Evolutionary conservation across 2,113 vertebrate species (phyloP), one percentile per base, ranked within the genome.

Genomic region (Spea bombifrons): DNA sequence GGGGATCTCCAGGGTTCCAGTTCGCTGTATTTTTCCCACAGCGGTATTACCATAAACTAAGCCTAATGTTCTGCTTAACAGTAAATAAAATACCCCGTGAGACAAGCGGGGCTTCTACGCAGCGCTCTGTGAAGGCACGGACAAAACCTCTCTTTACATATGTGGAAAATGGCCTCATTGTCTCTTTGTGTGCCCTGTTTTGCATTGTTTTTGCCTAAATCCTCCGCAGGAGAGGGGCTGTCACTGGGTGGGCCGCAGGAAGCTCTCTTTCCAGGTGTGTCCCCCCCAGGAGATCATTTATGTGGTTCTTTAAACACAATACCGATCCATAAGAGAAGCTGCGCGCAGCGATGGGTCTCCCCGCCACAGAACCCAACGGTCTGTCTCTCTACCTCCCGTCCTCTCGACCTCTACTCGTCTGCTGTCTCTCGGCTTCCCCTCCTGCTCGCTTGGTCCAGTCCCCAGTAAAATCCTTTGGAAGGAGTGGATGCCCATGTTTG

Each of bases 151-250:
- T 13, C 61, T 64, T 64, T 64, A 64, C 13, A 64, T 64, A 64
- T 64, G n/a, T 17, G 71, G 59, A 49, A 65, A 75, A 75, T 64
- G 61, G 73, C 15, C 45, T 12, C 61, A 65, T 75, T 75, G 73
- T 65, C 53, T 53, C 72, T 48, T 48, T 12, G 57, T 63, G 45
- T 12, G 17, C n/a, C 57, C 57, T 47, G 3, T 47, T 67, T 47
- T 10, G 43, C 73, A 65, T 75, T 75, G 73, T 75, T 50, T 64
- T 50, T 43, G 48, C 45, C 57, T 75, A 75, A 75, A 75, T 75
- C 63, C 8, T 17, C 12, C 30, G 61, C 7, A 67, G 12, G 30
- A 7, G 66, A 47, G 66, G 66, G 44, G 16, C 30, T 17, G n/a
- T 64, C n/a, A 64, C n/a, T 46, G 46, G 61, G 61, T n/a, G 16